A percentile compares a stretch with the other conserved stretches of the same genome.
Evolutionary conservation across 2,113 vertebrate species (phyloP).

Genomic region (Eclectus roratus): DNA sequence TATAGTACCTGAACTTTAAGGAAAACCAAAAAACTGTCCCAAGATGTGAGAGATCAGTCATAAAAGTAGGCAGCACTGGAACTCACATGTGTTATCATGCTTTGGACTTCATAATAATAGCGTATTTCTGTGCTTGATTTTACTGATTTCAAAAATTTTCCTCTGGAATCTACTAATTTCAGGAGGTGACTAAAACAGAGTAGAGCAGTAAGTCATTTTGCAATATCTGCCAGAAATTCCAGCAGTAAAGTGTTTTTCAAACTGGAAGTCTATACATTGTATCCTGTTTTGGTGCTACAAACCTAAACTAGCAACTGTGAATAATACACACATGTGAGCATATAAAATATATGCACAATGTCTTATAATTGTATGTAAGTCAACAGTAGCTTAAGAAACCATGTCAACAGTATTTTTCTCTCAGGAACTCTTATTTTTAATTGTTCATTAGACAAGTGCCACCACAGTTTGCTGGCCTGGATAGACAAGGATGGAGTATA

Average conservation of each 20-base stretch:
- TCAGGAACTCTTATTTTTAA: not conserved
- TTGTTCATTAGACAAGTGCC: not conserved
- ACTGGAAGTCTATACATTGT: not conserved
- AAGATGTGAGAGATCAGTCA: not conserved
- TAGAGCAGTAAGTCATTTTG: not conserved
- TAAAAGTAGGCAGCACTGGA: not conserved
- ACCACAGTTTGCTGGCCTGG: not conserved
- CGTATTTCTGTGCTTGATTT: not conserved
- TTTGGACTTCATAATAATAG: constrained; percentile 23
- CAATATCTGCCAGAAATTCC: not conserved
- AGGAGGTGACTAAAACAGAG: not conserved
- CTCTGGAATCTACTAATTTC: not conserved
- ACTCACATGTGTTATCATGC: not conserved
- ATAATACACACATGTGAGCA: not conserved
- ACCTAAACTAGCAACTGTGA: not conserved
- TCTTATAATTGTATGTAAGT: not conserved
- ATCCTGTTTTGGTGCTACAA: not conserved
- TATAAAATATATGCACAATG: not conserved
- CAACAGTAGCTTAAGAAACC: not conserved
- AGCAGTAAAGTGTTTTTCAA: not conserved
- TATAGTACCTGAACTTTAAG: not conserved
- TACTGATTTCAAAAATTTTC: not conserved
- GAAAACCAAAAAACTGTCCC: not conserved
- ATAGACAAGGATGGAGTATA: not conserved
- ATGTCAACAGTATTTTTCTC: not conserved